A percentile compares a stretch with the other conserved stretches of the same genome.
Conservation (phyloP, 2,888 invertebrate species). For the Caenorhabditis afra region DNA sequence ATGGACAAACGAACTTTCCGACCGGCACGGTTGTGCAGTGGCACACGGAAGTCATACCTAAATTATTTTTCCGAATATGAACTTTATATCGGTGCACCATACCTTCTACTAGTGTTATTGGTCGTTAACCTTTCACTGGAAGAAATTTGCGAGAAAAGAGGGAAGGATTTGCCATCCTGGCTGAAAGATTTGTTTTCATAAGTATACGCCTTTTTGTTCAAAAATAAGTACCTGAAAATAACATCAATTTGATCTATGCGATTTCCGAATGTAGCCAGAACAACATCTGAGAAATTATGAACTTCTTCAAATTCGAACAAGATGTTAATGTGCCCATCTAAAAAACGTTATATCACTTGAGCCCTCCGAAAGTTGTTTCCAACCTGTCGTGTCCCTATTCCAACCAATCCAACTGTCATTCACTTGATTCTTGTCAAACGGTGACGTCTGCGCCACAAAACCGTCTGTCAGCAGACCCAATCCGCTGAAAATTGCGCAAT, state of each 20-base stretch:
- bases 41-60: conserved; percentile 70
- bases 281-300: conserved; percentile 89
- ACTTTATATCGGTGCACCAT: neutral
- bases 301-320: conserved; percentile 91
- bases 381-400: conserved; percentile 87
- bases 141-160: conserved; percentile 67
- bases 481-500: conserved; percentile 83
- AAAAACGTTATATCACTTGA: neutral
- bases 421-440: conserved; percentile 56
- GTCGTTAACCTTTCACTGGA: conserved; percentile 57
- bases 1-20: conserved; percentile 69
- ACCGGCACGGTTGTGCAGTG: conserved; percentile 65
- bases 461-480: conserved; percentile 86
- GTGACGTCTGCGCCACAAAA: conserved; percentile 64
- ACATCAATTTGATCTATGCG: conserved; percentile 87
- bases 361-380: conserved; percentile 80
- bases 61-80: neutral
- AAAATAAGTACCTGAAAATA: conserved; percentile 47
- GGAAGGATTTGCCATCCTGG: conserved; percentile 67
- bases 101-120: conserved; percentile 64
- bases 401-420: conserved; percentile 88
- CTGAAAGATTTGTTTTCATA: too few species aligned
- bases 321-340: conserved; percentile 84
- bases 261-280: conserved; percentile 90
- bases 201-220: too few species aligned